These are phyloP conservation scores for Eulemur rufifrons DNA, from an alignment of 2,113 vertebrate genomes.

Conservation along the genomic window DNA sequence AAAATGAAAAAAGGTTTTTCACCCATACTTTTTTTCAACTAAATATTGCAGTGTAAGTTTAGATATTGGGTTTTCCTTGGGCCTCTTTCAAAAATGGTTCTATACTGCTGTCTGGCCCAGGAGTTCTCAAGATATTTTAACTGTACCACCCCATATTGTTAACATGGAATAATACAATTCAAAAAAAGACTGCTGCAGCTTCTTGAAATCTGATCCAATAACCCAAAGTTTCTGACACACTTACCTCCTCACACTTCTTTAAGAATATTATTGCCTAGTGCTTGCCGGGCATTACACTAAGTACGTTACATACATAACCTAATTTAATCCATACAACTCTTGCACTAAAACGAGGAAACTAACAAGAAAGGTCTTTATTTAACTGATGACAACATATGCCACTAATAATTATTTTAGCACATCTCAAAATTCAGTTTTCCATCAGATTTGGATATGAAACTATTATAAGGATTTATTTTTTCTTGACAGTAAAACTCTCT, in stretches of 20 bases:
- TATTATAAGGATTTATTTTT: background rate
- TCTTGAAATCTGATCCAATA: background rate
- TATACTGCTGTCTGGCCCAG: background rate
- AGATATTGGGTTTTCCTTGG: background rate
- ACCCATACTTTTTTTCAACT: background rate
- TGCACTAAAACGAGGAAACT: background rate
- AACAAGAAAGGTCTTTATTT: background rate
- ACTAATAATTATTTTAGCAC: background rate
- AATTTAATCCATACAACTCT: background rate
- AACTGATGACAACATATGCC: background rate
- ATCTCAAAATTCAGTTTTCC: background rate
- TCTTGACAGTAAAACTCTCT: background rate
- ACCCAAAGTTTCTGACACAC: background rate
- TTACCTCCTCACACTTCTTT: background rate
- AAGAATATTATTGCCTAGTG: background rate
- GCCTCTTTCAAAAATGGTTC: constrained; percentile 14
- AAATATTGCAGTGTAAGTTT: background rate
- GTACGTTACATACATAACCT: background rate
- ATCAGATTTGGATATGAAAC: background rate
- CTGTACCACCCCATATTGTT: background rate
- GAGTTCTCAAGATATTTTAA: background rate
- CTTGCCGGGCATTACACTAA: background rate
- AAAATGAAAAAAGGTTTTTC: background rate
- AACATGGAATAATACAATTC: background rate
- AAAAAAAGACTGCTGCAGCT: background rate